Base-by-base conservation (phyloP, 2,797 vertebrate species). In the Smutsia temminckii region DNA sequence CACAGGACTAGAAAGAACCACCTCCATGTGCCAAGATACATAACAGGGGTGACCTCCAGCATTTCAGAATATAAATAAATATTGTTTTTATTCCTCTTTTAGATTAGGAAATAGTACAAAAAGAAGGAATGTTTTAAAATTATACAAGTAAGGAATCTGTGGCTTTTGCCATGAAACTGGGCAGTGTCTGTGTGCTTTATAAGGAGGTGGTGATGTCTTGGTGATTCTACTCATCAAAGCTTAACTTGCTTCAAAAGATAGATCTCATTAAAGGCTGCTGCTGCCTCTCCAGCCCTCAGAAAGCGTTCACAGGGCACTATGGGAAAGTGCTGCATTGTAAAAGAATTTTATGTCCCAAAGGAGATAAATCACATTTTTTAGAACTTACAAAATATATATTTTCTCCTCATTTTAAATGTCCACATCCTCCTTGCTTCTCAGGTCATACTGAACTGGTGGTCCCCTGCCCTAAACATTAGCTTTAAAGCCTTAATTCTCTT, bases 331-430 rank as follows among this genome's bases (percentile, higher is more conserved):
- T 80, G 74, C 0, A 0, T 46, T 64, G 5, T 75, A 6, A 93
- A 79, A 89, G 59, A 84, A 81, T 74, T 69, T 64, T 40, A 49
- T 79, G 37, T 53, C 25, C 61, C 12, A 61, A 64, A 91, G 42
- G 53, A 91, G 37, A 68, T 61, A 93, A 96, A 84, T n/a, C 49
- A 94, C n/a, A 75, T 85, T 66, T 46, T 93, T 89, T 88, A 83
- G 49, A 86, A 91, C 55, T 57, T 51, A 55, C 93, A 92, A 57
- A 93, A 18, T 46, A 46, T 12, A 16, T n/a, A 37, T 32, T 59
- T 79, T 92, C 80, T 81, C 12, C 57, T 74, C 23, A 61, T 34
- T 63, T 61, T n/a, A 53, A 90, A 32, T 46, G 6, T 75, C 42
- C 32, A 40, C 13, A 42, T 51, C 16, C 12, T 17, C 81, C 53